Evolutionary conservation across 1,140 invertebrate genomes (phyloP).

Genomic region (Monomorium pharaonis): DNA sequence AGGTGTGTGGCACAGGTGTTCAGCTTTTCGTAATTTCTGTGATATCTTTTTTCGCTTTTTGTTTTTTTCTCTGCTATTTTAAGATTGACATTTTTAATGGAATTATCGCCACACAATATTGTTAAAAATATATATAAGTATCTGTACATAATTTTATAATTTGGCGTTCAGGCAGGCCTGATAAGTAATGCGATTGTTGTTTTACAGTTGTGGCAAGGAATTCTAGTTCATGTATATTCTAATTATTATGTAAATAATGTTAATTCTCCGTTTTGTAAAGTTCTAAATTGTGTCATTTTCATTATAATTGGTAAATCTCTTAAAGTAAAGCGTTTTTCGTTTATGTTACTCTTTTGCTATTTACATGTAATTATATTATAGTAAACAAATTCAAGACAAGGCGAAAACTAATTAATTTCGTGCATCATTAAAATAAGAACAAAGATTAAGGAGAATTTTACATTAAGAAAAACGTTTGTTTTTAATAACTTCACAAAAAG

Average conservation of each 20-base stretch:
- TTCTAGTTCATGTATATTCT: slow-evolving; percentile 20
- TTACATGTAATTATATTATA: not conserved
- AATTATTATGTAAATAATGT: slow-evolving; percentile 43
- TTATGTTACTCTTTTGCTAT: not conserved
- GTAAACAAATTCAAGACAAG: not conserved
- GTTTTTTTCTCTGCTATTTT: slow-evolving; percentile 71
- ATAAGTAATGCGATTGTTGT: slow-evolving; percentile 1
- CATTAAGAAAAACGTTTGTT: not conserved
- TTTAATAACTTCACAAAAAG: not conserved
- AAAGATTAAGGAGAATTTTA: not conserved
- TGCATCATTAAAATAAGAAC: not conserved
- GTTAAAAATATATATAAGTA: not conserved
- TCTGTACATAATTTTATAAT: slow-evolving; percentile 15
- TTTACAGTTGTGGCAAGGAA: not conserved
- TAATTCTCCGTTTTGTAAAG: not conserved
- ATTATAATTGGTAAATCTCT: not conserved
- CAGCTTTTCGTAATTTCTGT: slow-evolving; percentile 66
- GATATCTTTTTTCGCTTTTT: not conserved
- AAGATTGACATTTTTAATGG: slow-evolving; percentile 67
- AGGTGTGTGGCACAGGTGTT: slow-evolving; percentile 83
- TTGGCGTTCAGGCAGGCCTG: not conserved
- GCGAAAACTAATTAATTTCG: not conserved
- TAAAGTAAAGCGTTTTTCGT: not conserved
- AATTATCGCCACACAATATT: slow-evolving; percentile 18
- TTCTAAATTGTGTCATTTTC: not conserved